These are phyloP conservation scores for Leptopilina syphax DNA, from an alignment of 2,888 invertebrate species.

Conservation along the genomic window DNA sequence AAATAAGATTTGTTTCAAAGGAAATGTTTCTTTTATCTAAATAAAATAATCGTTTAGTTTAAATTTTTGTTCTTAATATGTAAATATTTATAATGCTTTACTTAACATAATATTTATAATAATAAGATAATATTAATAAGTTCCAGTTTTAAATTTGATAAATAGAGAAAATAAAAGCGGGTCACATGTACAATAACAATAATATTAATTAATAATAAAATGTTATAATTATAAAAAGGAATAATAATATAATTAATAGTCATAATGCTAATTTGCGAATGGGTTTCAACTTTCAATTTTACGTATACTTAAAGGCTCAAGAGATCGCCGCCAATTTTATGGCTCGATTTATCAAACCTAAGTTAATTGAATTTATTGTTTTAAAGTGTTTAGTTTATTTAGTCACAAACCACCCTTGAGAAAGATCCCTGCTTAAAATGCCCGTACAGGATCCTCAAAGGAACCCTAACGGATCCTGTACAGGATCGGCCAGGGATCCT, in stretches of 20 bases:
- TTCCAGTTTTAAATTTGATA: neutral
- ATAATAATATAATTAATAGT: too few species aligned
- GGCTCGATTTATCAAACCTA: slow-evolving; percentile 13
- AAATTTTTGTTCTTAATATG: too few species aligned
- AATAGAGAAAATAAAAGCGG: slow-evolving; percentile 9
- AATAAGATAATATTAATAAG: neutral
- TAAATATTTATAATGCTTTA: too few species aligned
- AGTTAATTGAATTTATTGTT: slow-evolving; percentile 14
- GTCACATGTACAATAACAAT: slow-evolving; percentile 19
- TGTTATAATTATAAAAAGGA: too few species aligned
- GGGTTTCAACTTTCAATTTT: slow-evolving; percentile 1
- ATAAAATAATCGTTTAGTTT: too few species aligned
- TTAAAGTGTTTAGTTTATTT: neutral
- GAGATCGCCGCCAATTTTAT: slow-evolving; percentile 17
- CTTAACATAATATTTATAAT: too few species aligned
- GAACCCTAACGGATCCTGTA: too few species aligned
- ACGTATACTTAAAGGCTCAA: slow-evolving; percentile 23
- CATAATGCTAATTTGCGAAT: neutral
- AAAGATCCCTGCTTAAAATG: neutral
- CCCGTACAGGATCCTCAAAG: too few species aligned
- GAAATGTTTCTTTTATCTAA: too few species aligned
- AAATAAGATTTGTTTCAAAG: too few species aligned
- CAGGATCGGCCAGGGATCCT: too few species aligned
- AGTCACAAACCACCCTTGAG: neutral
- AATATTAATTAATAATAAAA: too few species aligned